A percentile compares a stretch with the other conserved stretches of the same genome.
phyloP scores from a whole-genome alignment of 2,113 vertebrate species.

The Halichoerus grypus region DNA sequence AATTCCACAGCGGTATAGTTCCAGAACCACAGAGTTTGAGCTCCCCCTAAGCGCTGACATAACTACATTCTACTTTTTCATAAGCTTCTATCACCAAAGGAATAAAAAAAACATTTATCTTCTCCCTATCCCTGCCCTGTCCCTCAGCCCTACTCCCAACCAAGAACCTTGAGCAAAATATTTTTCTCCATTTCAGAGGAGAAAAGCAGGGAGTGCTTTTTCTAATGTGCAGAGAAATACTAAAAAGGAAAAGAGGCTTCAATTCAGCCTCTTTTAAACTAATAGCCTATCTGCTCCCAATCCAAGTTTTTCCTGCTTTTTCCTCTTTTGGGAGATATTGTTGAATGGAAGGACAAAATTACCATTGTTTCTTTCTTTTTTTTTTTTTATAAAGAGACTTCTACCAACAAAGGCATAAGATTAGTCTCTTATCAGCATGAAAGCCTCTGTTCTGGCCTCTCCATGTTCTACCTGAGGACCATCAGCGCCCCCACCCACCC shows the following conservation, averaged over 20 bases:
- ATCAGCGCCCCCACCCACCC: neutral
- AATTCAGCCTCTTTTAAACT: neutral
- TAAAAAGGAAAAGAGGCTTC: neutral
- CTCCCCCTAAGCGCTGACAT: neutral
- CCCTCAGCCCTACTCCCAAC: neutral
- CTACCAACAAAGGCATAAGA: neutral
- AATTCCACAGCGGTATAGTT: neutral
- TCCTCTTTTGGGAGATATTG: neutral
- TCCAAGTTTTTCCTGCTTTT: neutral
- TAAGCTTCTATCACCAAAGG: neutral
- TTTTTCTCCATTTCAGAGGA: neutral
- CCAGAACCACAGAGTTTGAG: neutral
- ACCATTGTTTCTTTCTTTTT: neutral
- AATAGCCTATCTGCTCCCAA: neutral
- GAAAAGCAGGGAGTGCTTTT: neutral
- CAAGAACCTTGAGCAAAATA: conserved; percentile 46
- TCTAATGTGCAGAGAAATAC: neutral
- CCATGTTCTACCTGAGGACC: neutral
- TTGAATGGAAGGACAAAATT: conserved; percentile 21
- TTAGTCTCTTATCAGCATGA: neutral
- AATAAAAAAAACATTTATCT: neutral
- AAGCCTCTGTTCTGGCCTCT: conserved; percentile 11
- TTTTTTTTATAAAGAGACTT: conserved; percentile 27
- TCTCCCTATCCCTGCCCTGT: neutral
- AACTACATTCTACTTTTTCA: neutral